Evolutionary conservation across 1,140 invertebrate species (phyloP), one percentile per base, ranked within the genome.

Genomic region (Lepidostoma basale): DNA sequence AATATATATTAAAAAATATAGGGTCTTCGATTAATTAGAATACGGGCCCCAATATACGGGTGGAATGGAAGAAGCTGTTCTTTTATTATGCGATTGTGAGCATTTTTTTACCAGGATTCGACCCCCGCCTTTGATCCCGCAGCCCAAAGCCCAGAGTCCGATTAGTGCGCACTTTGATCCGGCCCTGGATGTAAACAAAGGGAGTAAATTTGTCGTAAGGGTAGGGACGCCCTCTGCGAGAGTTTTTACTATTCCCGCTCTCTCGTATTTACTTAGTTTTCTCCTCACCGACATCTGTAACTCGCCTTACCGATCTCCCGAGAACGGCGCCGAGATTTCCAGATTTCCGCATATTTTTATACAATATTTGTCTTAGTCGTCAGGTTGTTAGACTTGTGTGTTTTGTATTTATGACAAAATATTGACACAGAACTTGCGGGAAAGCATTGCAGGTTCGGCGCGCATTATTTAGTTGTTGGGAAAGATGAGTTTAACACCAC

Each of bases 131-230:
- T 36, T 36, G 33, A 36, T 36, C 45, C 25, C 20, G 22, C 45
- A n/a, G 45, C 18, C 22, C 45, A 22, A 25, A 49, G 45, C 23
- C 22, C 45, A 22, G n/a, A 49, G 45, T 23, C 18, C 45, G 22
- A 49, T 49, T 22, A 49, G 45, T 49, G 18, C 25, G 22, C 45
- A 22, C 22, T 49, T 49, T 49, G 45, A 49, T 49, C 45, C 45
- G 23, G 45, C 26, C 33, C 40, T 62, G 59, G 23, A 22, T 62
- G 59, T 62, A 62, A 62, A 62, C 39, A 62, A 40, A 62, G 59
- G 59, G 40, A 62, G 59, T 62, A 62, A 62, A 62, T 62, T 62
- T 44, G 36, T 39, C 28, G 59, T 20, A 3, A n/a, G 59, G 30
- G n/a, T 18, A 14, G 36, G 18, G 33, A 44, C 33, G 16, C 33